Evolutionary conservation across 1,140 invertebrate genomes (phyloP).

Genomic region (Condylostylus longicornis): DNA sequence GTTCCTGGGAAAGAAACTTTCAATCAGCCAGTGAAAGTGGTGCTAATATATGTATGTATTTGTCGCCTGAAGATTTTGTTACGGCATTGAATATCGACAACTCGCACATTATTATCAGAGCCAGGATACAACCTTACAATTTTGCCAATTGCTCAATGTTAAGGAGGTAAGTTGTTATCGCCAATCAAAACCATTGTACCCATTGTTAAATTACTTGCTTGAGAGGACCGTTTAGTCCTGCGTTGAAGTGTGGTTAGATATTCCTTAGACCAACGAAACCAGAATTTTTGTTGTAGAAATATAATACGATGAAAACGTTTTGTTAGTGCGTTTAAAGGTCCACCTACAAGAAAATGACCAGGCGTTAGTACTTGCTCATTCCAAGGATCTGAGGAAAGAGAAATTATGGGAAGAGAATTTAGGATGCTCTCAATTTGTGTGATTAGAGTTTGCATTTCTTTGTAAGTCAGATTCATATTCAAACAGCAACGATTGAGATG

Average conservation of each 20-base stretch:
- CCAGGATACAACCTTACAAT: constrained; percentile 14
- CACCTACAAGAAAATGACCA: too few species aligned
- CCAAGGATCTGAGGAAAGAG: too few species aligned
- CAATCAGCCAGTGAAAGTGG: neutral
- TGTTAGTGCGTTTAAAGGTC: neutral
- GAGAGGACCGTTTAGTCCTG: constrained; percentile 11
- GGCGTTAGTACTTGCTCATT: too few species aligned
- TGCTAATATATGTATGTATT: constrained; percentile 1
- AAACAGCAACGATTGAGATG: too few species aligned
- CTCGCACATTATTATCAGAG: constrained; percentile 4
- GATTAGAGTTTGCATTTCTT: too few species aligned
- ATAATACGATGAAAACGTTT: constrained; percentile 6
- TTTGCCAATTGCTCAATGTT: constrained; percentile 13
- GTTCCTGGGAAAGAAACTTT: constrained; percentile 2
- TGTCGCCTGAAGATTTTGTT: neutral
- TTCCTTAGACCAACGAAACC: constrained; percentile 13
- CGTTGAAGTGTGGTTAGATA: constrained; percentile 11
- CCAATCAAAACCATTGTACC: constrained; percentile 18
- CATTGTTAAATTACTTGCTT: constrained; percentile 10
- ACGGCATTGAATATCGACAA: constrained; percentile 5
- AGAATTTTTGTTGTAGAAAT: constrained; percentile 8
- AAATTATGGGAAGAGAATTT: too few species aligned
- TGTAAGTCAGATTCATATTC: too few species aligned
- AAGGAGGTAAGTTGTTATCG: constrained; percentile 17
- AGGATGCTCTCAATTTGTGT: too few species aligned